Evolutionary conservation across 2,888 invertebrate genomes (phyloP).

Genomic region (Drosophila demipolita): DNA sequence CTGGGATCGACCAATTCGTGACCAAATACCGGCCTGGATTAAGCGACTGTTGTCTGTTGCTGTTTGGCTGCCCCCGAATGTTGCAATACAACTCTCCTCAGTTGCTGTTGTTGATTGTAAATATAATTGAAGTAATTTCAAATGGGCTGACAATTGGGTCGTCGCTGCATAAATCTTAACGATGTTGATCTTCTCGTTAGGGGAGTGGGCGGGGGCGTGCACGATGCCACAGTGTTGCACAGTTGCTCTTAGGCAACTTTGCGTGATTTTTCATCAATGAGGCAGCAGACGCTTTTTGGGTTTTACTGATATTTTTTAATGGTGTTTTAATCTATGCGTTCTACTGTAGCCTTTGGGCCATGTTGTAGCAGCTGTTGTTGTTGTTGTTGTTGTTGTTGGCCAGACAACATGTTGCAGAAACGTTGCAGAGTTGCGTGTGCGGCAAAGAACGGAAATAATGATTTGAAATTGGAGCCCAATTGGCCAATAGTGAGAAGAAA

Average conservation of each 20-base stretch:
- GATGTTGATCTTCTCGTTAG: conserved; percentile 42
- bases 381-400: neutral
- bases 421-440: conserved; percentile 39
- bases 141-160: conserved; percentile 75
- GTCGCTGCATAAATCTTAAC: conserved; percentile 47
- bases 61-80: neutral
- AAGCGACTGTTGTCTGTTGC: neutral
- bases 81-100: conserved; percentile 3
- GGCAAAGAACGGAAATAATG: conserved; percentile 53
- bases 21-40: conserved; percentile 29
- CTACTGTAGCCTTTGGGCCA: conserved; percentile 22
- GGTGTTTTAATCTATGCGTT: conserved; percentile 73
- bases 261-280: conserved; percentile 65
- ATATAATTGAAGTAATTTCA: conserved; percentile 73
- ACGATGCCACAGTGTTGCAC: conserved; percentile 22
- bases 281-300: conserved; percentile 17
- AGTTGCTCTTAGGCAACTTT: conserved; percentile 67
- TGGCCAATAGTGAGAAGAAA: conserved; percentile 28
- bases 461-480: conserved; percentile 28
- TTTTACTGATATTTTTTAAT: conserved; percentile 53
- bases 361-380: conserved; percentile 6
- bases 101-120: conserved; percentile 28
- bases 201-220: conserved; percentile 29
- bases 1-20: conserved; percentile 43
- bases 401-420: conserved; percentile 55